Evolutionary conservation across 2,888 invertebrate genomes (phyloP), one percentile per base, ranked within the genome.

Genomic region (Tenthredo scrophulariae): DNA sequence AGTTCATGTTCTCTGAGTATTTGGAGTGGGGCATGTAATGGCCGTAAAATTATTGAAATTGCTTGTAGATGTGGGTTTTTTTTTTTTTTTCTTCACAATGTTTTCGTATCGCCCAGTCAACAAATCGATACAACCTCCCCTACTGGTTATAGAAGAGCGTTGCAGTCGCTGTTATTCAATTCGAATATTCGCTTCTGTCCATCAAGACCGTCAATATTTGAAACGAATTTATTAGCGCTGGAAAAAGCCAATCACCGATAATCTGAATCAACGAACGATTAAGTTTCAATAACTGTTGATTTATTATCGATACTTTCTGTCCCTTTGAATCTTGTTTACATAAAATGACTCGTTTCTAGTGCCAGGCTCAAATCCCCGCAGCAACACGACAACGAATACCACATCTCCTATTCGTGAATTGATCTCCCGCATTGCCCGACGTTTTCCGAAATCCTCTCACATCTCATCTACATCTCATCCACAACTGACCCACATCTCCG

Each of bases 331-430:
- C 1, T 72, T 6, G 18, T n/a, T 6, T 33, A 77, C 3, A 54
- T 54, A 9, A 29, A 77, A 29, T 26, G 4, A 77, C 50, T 13
- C 18, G 1, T 26, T 74, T 43, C 7, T 43, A 5, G 18, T 77
- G 10, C 13, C 37, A 77, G 77, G 50, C 29, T 77, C 15, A 18
- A 80, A 15, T 43, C 22, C 62, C 37, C 62, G 37, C 3, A 80
- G 40, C 40, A 80, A 37, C 80, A 80, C 62, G 40, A 37, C 40
- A 37, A 40, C 5, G 2, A 62, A 80, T 62, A 62, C 43, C 58
- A 54, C 29, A 22, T 58, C 15, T 1, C 37, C 58, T 40, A 40
- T 7, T 40, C 7, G 3, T 40, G 40, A 40, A 40, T n/a, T n/a
- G 6, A 40, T 40, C 40, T 40, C 40, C 40, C 40, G 7, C 3